Evolutionary conservation across 2,113 vertebrate genomes (phyloP).

Genomic region (Alces alces): DNA sequence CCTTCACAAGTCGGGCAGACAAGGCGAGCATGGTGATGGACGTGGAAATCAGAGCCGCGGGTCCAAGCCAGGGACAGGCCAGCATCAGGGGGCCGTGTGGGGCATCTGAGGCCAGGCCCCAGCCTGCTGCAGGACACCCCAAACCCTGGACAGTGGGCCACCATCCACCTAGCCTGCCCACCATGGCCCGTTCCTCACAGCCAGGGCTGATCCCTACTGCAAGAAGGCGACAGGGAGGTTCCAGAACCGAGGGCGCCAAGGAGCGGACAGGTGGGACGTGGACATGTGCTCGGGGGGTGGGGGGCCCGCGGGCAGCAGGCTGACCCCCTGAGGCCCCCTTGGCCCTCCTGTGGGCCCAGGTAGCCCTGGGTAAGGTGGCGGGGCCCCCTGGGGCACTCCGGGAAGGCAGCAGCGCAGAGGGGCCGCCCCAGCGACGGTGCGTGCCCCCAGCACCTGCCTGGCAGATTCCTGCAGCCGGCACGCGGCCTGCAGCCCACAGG

Average conservation of each 20-base stretch:
- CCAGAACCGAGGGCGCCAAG: fast-evolving
- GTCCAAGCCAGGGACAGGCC: fast-evolving
- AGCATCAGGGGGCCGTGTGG: fast-evolving
- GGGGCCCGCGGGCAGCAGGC: fast-evolving
- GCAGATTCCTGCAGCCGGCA: neutral
- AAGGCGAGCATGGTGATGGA: fast-evolving
- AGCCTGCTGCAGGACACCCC: fast-evolving
- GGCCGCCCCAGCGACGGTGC: fast-evolving
- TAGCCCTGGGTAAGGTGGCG: too few relatives aligned
- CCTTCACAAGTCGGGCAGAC: fast-evolving
- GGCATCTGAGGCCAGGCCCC: too few relatives aligned
- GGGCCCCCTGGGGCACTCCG: fast-evolving
- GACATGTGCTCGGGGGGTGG: fast-evolving
- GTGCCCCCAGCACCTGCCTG: neutral
- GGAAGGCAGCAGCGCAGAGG: fast-evolving
- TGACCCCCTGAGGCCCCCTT: fast-evolving
- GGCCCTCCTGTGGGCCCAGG: fast-evolving
- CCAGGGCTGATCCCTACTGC: neutral
- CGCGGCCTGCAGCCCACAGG: conserved; percentile 10
- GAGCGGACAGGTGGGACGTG: fast-evolving
- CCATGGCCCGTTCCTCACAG: fast-evolving
- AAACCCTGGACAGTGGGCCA: fast-evolving
- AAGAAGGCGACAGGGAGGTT: neutral
- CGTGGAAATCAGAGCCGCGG: fast-evolving
- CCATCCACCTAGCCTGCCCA: fast-evolving